Percentiles rank a stretch among this genome's conserved stretches.
phyloP scores from a whole-genome alignment of 1,140 invertebrate genomes.

The Centruroides vittatus region DNA sequence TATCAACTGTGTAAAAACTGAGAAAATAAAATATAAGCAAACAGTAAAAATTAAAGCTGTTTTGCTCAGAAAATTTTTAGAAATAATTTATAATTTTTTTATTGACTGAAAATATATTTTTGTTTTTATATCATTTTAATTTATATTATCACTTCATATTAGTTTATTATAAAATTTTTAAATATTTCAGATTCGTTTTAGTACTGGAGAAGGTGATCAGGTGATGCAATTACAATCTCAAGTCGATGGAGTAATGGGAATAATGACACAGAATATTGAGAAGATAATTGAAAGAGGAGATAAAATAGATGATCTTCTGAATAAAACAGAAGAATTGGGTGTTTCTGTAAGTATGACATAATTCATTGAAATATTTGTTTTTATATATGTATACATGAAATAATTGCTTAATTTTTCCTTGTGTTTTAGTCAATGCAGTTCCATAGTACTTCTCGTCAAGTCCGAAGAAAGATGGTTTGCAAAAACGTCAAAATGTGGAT shows the following conservation, averaged over 20 bases:
- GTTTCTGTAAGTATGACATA: conserved; percentile 9
- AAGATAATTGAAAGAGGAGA: conserved; percentile 24
- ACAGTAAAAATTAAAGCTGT: not conserved
- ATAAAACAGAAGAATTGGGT: conserved; percentile 21
- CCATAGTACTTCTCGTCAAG: conserved; percentile 13
- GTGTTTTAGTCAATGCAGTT: conserved; percentile 17
- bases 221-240: conserved; percentile 14
- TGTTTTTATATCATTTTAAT: too few species aligned
- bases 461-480: conserved; percentile 20
- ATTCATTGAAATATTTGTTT: too few species aligned
- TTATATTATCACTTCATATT: too few species aligned
- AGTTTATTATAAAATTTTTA: too few species aligned
- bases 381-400: too few species aligned
- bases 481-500: conserved; percentile 23
- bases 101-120: too few species aligned
- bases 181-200: not conserved
- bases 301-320: conserved; percentile 19
- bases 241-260: conserved; percentile 22
- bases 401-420: not conserved
- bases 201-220: conserved; percentile 11
- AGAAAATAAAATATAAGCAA: too few species aligned
- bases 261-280: conserved; percentile 23
- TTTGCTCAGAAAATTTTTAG: not conserved
- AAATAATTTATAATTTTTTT: too few species aligned
- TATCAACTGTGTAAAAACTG: too few species aligned